phyloP scores from a whole-genome alignment of 2,888 invertebrate genomes.

The Orchesella flavescens region DNA sequence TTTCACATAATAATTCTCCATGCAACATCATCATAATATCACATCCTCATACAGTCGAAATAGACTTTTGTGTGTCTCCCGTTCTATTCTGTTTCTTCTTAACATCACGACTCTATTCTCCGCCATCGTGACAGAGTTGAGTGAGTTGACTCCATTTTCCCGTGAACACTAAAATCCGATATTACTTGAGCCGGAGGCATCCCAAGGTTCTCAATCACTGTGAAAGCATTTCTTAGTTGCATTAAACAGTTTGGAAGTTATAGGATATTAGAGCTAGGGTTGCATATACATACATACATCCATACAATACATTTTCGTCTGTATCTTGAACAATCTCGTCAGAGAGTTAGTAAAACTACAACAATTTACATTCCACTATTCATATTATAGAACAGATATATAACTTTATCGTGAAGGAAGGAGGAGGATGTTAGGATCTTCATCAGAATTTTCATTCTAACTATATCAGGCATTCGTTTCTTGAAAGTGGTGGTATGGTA shows the following conservation, averaged over 20 bases:
- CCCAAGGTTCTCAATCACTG: slow-evolving; percentile 42
- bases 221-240: slow-evolving; percentile 50
- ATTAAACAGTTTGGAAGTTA: slow-evolving; percentile 58
- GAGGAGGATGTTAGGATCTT: neutral
- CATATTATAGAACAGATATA: slow-evolving; percentile 6
- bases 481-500: neutral
- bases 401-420: too few relatives aligned
- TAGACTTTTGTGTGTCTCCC: neutral
- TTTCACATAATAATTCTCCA: neutral
- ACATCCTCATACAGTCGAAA: neutral
- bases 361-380: slow-evolving; percentile 47
- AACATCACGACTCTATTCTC: neutral
- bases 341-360: slow-evolving; percentile 34
- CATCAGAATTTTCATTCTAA: neutral
- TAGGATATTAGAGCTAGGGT: neutral
- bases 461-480: neutral
- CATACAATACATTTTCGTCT: neutral
- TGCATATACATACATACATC: neutral
- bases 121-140: neutral
- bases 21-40: neutral
- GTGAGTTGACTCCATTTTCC: slow-evolving; percentile 37
- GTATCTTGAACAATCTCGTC: neutral
- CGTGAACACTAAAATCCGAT: slow-evolving; percentile 46
- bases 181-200: slow-evolving; percentile 38
- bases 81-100: too few relatives aligned